Percentiles rank a stretch among this genome's conserved stretches.
Evolutionary conservation across 2,797 vertebrate species (phyloP).

Genomic region (Geotrypetes seraphini): DNA sequence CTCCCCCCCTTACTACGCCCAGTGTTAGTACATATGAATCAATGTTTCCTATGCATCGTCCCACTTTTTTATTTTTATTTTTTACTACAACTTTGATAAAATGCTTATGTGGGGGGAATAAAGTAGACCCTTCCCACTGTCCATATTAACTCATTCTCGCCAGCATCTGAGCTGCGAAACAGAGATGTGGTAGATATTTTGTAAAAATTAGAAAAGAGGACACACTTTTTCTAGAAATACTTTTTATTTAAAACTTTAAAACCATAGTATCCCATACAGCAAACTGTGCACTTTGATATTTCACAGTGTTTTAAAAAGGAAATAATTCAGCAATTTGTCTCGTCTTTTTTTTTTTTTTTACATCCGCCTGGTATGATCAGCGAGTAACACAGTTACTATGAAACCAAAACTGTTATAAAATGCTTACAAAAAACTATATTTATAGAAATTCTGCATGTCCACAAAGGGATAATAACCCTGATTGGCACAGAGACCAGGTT

Average conservation of each 20-base stretch:
- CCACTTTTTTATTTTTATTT: no score
- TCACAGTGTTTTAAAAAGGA: slow-evolving; percentile 98
- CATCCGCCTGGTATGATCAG: slow-evolving; percentile 68
- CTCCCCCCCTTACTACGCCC: no score
- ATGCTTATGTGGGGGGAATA: no score
- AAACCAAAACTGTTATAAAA: slow-evolving; percentile 94
- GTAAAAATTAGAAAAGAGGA: no score
- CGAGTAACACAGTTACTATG: slow-evolving; percentile 92
- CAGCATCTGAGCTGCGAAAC: no score
- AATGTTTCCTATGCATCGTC: no score
- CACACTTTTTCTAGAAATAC: slow-evolving; percentile 64
- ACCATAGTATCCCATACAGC: slow-evolving; percentile 95
- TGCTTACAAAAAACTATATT: slow-evolving; percentile 97
- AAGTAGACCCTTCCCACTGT: no score
- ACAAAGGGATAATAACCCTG: slow-evolving; percentile 82
- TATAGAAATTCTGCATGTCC: slow-evolving; percentile 94
- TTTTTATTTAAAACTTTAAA: slow-evolving; percentile 94
- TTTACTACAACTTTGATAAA: no score
- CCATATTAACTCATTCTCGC: no score
- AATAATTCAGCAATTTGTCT: slow-evolving; percentile 75
- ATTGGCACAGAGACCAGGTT: slow-evolving; percentile 50
- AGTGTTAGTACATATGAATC: no score
- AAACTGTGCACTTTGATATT: slow-evolving; percentile 98
- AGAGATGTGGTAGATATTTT: no score
- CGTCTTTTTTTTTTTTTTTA: slow-evolving; percentile 57